Conservation (phyloP, 2,113 vertebrate species). For the Psilopsiagon aymara region DNA sequence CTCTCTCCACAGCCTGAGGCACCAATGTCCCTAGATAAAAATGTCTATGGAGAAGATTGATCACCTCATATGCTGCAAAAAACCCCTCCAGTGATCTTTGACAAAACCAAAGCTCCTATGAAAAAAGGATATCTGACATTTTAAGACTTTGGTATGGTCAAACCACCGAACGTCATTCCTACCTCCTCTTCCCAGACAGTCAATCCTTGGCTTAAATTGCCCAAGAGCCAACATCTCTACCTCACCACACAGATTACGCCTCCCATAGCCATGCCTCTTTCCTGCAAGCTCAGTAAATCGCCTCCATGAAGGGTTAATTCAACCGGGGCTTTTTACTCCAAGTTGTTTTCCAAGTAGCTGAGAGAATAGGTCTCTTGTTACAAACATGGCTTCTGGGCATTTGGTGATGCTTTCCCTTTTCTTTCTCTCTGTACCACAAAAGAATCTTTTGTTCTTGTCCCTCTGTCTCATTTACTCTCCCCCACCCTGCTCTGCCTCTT, state of each 20-base stretch:
- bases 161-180: neutral
- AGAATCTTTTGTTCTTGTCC: constrained; percentile 79
- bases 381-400: constrained; percentile 87
- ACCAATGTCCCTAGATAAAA: neutral
- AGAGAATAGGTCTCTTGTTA: constrained; percentile 86
- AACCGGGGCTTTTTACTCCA: constrained; percentile 50
- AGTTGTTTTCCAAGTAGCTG: constrained; percentile 79
- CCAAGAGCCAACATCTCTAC: neutral
- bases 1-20: neutral
- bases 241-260: neutral
- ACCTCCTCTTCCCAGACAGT: neutral
- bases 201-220: neutral
- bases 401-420: constrained; percentile 79
- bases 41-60: neutral
- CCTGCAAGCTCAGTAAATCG: neutral
- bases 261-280: neutral
- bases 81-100: neutral
- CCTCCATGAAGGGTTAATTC: constrained; percentile 70
- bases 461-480: constrained; percentile 70
- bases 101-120: neutral
- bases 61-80: neutral
- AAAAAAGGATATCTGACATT: constrained; percentile 25
- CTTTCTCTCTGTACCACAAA: constrained; percentile 75
- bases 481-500: constrained; percentile 70
- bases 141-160: neutral